Percentiles rank a stretch among this genome's conserved stretches.
Conservation (phyloP, 2,888 invertebrate species). For the Shargacucullia verbasci region DNA sequence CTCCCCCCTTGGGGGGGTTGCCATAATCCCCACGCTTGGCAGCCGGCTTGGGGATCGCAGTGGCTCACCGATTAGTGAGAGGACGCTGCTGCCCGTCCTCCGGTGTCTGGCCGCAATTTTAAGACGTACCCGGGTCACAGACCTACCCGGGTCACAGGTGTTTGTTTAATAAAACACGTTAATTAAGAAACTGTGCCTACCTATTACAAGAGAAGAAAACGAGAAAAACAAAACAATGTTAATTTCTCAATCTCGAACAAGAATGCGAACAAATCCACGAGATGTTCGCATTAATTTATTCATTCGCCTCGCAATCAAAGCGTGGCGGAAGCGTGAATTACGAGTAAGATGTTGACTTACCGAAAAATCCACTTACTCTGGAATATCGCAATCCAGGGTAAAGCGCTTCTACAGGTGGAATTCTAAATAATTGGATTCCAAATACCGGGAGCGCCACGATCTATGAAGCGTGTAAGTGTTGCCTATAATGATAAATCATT, state of each 20-base stretch:
- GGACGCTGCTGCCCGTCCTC: too few species aligned
- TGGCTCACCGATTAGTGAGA: too few species aligned
- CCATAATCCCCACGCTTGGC: too few species aligned
- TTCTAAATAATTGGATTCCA: slow-evolving; percentile 75
- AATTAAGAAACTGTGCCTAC: too few species aligned
- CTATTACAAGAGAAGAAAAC: too few species aligned
- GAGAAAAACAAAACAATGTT: slow-evolving; percentile 18
- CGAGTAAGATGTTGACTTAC: slow-evolving; percentile 41
- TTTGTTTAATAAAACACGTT: too few species aligned
- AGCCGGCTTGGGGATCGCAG: too few species aligned
- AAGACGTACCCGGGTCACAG: too few species aligned
- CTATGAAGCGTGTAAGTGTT: slow-evolving; percentile 55
- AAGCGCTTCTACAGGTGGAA: slow-evolving; percentile 51
- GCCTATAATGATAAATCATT: slow-evolving; percentile 71
- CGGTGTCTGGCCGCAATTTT: too few species aligned
- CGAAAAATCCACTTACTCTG: slow-evolving; percentile 46
- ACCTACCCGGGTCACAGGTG: too few species aligned
- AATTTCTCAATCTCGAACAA: slow-evolving; percentile 26
- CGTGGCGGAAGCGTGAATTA: slow-evolving; percentile 32
- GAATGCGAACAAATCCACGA: slow-evolving; percentile 26
- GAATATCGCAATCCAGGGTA: slow-evolving; percentile 34
- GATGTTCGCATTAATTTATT: slow-evolving; percentile 35
- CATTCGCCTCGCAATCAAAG: slow-evolving; percentile 40
- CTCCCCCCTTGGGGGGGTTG: too few species aligned
- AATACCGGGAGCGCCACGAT: slow-evolving; percentile 66